Base-by-base conservation (phyloP, 2,113 vertebrate species). In the Plotosus lineatus region DNA sequence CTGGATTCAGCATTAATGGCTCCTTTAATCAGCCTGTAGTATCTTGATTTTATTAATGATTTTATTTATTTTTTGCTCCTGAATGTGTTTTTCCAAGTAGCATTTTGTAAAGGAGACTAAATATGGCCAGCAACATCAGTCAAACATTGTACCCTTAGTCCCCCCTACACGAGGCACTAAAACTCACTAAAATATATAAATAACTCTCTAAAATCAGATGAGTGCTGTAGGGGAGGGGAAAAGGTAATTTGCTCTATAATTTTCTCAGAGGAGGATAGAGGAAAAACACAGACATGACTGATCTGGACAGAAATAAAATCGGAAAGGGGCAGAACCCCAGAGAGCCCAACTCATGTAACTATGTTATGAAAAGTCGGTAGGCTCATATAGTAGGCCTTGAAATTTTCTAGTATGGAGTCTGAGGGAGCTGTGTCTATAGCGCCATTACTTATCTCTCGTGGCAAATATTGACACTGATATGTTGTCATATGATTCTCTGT, bases 391-490 rank as follows among this genome's bases (percentile, higher is more conserved):
- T 33, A 33, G 8, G 69, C 26, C 33, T 72, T 50, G 68, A n/a
- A n/a, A 19, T 31, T 46, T 72, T 21, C 44, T 48, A 50, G 3
- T 51, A 21, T 65, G 26, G 23, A 56, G 10, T 66, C 63, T n/a
- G 26, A 14, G 23, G 33, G 28, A 36, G 21, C n/a, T 17, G 21
- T 38, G 51, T 42, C 12, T 56, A 12, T 58, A 42, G 38, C 44
- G 26, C 1, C n/a, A 33, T 56, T 53, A 75, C 36, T 31, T 38
- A 31, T 40, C 8, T 23, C 51, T 63, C 56, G 12, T 51, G 31
- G 44, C 31, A 65, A 75, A 75, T 75, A 75, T 65, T 75, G 79
- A 55, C 79, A 38, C 17, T 46, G 2, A 21, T 10, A 56, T 44
- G 12, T 55, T 58, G 51, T 61, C 78, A 23, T 61, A 12, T 36